phyloP scores from a whole-genome alignment of 2,888 invertebrate genomes.

The Chrysolina haemoptera region DNA sequence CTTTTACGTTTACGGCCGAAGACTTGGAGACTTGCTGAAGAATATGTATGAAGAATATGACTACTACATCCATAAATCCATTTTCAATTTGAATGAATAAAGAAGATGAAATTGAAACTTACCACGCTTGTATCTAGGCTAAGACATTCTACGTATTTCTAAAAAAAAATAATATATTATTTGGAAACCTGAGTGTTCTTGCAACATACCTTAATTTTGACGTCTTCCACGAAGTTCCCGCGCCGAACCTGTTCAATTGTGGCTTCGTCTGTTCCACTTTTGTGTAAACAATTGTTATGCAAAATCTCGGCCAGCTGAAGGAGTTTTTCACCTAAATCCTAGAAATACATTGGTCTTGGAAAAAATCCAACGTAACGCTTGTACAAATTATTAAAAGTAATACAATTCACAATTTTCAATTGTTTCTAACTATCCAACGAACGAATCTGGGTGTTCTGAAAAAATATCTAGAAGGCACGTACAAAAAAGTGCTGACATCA shows the following conservation, averaged over 20 bases:
- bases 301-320: constrained; percentile 20
- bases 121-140: constrained; percentile 38
- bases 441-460: no score
- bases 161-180: background rate
- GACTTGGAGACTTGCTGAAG: no score
- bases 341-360: background rate
- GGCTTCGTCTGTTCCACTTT: constrained; percentile 39
- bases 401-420: no score
- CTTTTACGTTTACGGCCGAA: no score
- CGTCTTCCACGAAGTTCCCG: constrained; percentile 38
- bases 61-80: no score
- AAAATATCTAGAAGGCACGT: no score
- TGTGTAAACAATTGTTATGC: constrained; percentile 39
- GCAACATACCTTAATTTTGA: constrained; percentile 37
- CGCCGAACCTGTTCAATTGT: constrained; percentile 31
- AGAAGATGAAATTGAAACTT: constrained; percentile 31
- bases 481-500: no score
- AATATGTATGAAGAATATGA: no score
- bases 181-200: background rate
- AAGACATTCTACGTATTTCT: constrained; percentile 30
- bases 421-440: no score
- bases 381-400: no score
- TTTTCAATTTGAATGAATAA: background rate
- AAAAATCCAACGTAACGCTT: no score
- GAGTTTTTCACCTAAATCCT: constrained; percentile 17